Conservation (phyloP, 2,113 vertebrate genomes). For the Aptenodytes patagonicus region DNA sequence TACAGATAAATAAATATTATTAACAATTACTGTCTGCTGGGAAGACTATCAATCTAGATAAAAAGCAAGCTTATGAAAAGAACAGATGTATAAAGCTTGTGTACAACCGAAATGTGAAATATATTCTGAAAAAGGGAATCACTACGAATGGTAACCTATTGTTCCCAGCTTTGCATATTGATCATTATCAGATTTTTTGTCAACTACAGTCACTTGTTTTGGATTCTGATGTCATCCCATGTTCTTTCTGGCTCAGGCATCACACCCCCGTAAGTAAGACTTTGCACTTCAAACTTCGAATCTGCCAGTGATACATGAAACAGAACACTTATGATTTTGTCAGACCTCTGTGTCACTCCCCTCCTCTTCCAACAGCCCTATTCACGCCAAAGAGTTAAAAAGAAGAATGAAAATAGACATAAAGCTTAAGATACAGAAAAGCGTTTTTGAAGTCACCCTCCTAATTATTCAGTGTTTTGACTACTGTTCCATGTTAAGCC, state of each 20-base stretch:
- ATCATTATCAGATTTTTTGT: neutral
- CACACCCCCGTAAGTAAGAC: neutral
- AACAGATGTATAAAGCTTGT: neutral
- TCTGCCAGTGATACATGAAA: neutral
- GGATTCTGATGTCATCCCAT: neutral
- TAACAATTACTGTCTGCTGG: neutral
- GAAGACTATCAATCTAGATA: neutral
- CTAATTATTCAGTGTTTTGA: slow-evolving; percentile 4
- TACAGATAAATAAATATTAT: neutral
- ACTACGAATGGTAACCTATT: neutral
- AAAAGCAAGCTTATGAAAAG: neutral
- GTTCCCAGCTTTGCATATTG: neutral
- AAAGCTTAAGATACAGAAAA: neutral
- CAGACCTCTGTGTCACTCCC: neutral
- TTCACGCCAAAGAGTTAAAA: neutral
- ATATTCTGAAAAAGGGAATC: neutral
- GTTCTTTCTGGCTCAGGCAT: neutral
- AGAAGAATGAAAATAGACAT: neutral
- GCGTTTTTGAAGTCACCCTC: neutral
- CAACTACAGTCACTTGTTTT: neutral
- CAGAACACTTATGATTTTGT: neutral
- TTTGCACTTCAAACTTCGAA: neutral
- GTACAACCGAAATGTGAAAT: neutral
- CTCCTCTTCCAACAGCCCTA: neutral
- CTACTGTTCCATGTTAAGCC: neutral